Percentiles rank a stretch among this genome's conserved stretches.
Evolutionary conservation across 2,113 vertebrate species (phyloP).

Genomic region (Bujurquina vittata): DNA sequence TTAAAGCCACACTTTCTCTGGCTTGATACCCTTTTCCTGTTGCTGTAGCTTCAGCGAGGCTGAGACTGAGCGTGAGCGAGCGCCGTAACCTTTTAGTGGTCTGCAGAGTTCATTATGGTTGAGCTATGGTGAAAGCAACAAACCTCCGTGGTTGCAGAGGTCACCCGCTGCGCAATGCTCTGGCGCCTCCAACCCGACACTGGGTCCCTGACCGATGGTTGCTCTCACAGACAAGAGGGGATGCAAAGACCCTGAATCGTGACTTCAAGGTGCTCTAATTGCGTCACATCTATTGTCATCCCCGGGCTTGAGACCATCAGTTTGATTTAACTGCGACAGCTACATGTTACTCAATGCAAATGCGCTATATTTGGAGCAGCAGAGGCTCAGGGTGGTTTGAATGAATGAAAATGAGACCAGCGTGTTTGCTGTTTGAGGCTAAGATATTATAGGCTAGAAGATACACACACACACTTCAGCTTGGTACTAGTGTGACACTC

Average conservation of each 20-base stretch:
- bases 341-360: slow-evolving; percentile 49
- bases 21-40: not conserved
- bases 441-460: slow-evolving; percentile 14
- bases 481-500: not conserved
- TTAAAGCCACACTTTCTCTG: not conserved
- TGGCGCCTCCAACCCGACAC: slow-evolving; percentile 72
- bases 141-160: slow-evolving; percentile 81
- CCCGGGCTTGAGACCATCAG: slow-evolving; percentile 6
- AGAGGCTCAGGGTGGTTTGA: slow-evolving; percentile 48
- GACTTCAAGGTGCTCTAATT: not conserved
- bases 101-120: slow-evolving; percentile 79
- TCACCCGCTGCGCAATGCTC: slow-evolving; percentile 69
- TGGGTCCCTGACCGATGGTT: slow-evolving; percentile 55
- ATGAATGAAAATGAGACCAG: slow-evolving; percentile 65
- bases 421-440: slow-evolving; percentile 29
- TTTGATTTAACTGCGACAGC: slow-evolving; percentile 49
- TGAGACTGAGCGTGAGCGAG: slow-evolving; percentile 44
- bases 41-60: slow-evolving; percentile 7
- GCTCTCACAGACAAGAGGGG: slow-evolving; percentile 8
- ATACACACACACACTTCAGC: not conserved
- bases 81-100: slow-evolving; percentile 74
- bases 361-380: slow-evolving; percentile 33
- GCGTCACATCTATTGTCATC: slow-evolving; percentile 11
- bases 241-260: not conserved
- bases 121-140: slow-evolving; percentile 74